phyloP scores from a whole-genome alignment of 1,140 invertebrate genomes.

The Cydia splendana region DNA sequence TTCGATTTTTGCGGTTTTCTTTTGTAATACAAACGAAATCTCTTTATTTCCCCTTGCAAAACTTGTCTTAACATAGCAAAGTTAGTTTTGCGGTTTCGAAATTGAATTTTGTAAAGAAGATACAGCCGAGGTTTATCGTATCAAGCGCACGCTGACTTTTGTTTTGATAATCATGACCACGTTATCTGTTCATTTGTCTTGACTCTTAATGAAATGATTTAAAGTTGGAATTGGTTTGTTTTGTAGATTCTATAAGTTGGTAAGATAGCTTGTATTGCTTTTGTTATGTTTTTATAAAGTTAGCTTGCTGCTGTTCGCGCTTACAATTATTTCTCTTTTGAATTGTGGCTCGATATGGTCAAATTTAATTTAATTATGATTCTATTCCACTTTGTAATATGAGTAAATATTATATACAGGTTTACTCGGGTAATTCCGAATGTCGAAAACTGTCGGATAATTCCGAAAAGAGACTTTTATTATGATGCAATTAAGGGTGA shows the following conservation, averaged over 20 bases:
- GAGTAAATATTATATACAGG: too few species aligned
- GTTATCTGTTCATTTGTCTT: not conserved
- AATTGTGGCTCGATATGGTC: not conserved
- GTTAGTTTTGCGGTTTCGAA: conserved; percentile 35
- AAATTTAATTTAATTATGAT: not conserved
- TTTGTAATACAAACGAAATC: conserved; percentile 51
- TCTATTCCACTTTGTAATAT: not conserved
- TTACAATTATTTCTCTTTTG: conserved; percentile 20
- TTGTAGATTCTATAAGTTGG: not conserved
- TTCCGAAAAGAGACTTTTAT: too few species aligned
- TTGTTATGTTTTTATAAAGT: conserved; percentile 13
- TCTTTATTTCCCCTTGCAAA: conserved; percentile 42
- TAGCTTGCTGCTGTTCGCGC: not conserved
- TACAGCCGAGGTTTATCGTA: not conserved
- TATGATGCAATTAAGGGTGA: too few species aligned
- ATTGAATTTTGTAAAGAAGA: conserved; percentile 33
- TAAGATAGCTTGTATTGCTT: conserved; percentile 19
- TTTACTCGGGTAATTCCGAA: too few species aligned
- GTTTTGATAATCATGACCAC: conserved; percentile 18
- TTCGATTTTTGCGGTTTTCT: conserved; percentile 52
- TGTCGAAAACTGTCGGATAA: too few species aligned
- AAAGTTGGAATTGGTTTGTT: not conserved
- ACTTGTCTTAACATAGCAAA: conserved; percentile 35
- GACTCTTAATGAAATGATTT: not conserved
- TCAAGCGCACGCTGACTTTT: not conserved